These are phyloP conservation scores for Branchipolynoe longqiensis DNA, from an alignment of 2,888 invertebrate genomes.

Conservation along the genomic window DNA sequence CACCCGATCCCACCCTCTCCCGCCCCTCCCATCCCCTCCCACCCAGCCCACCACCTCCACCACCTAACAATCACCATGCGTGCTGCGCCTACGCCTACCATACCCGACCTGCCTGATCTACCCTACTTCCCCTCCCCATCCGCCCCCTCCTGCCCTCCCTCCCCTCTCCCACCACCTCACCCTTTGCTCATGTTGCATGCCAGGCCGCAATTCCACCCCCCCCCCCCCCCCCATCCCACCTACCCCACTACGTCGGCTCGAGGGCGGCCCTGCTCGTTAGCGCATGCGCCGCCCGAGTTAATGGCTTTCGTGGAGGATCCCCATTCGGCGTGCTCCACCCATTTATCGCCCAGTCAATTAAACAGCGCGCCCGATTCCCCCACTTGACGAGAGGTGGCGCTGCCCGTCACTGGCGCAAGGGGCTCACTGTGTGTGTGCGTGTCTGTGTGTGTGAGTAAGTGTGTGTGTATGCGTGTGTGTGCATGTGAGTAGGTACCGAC, in stretches of 20 bases:
- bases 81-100: neutral
- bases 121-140: neutral
- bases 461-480: too few relatives aligned
- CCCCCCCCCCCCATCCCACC: too few relatives aligned
- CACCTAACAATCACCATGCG: neutral
- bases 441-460: too few relatives aligned
- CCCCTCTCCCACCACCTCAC: neutral
- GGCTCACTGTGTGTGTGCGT: too few relatives aligned
- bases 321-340: neutral
- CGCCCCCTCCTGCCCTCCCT: neutral
- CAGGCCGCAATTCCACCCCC: constrained; percentile 24
- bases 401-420: too few relatives aligned
- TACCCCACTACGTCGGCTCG: neutral
- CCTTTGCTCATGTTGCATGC: constrained; percentile 14
- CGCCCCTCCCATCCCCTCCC: neutral
- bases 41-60: neutral
- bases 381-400: neutral
- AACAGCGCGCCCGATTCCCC: constrained; percentile 2
- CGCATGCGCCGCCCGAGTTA: constrained; percentile 6
- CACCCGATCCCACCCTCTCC: neutral
- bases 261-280: constrained; percentile 39
- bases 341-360: constrained; percentile 11
- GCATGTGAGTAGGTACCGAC: too few relatives aligned
- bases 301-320: constrained; percentile 16
- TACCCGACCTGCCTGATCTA: too few relatives aligned